Conservation (phyloP, 1,140 invertebrate species). For the Apocrypta bakeri region DNA sequence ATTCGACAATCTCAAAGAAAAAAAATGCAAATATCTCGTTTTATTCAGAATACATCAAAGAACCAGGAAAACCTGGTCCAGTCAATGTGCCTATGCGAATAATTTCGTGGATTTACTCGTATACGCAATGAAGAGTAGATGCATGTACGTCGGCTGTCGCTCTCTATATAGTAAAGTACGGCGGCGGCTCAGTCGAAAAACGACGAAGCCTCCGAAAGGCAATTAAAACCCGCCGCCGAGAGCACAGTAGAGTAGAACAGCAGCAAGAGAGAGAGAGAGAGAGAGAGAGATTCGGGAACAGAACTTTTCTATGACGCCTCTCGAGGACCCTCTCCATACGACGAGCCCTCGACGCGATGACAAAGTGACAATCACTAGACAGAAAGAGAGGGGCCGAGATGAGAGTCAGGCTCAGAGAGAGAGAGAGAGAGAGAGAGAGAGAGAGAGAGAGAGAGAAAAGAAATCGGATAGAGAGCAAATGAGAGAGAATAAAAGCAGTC, state of each 20-base stretch:
- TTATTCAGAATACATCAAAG: too few species aligned
- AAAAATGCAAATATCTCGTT: too few species aligned
- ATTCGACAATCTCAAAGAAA: too few species aligned
- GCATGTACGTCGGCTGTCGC: background rate
- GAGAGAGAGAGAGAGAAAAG: slow-evolving; percentile 12
- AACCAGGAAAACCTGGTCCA: too few species aligned
- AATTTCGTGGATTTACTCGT: too few species aligned
- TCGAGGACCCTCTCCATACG: slow-evolving; percentile 24
- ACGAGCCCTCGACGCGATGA: slow-evolving; percentile 59
- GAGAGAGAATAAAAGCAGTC: background rate
- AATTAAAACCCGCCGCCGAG: slow-evolving; percentile 47
- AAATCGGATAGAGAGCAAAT: background rate
- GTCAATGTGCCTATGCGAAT: too few species aligned
- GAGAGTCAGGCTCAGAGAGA: background rate
- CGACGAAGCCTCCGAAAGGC: slow-evolving; percentile 47
- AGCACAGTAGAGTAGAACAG: background rate
- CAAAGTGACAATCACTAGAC: slow-evolving; percentile 72
- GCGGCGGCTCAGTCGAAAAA: slow-evolving; percentile 32
- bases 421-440: slow-evolving; percentile 9
- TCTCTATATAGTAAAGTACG: background rate
- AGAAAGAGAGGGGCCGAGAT: background rate
- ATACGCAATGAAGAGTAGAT: too few species aligned
- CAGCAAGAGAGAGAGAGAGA: too few species aligned
- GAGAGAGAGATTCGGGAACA: slow-evolving; percentile 27
- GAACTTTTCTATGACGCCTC: slow-evolving; percentile 46